Evolutionary conservation across 1,140 invertebrate genomes (phyloP).

Genomic region (Pseudachorutes palmiensis): DNA sequence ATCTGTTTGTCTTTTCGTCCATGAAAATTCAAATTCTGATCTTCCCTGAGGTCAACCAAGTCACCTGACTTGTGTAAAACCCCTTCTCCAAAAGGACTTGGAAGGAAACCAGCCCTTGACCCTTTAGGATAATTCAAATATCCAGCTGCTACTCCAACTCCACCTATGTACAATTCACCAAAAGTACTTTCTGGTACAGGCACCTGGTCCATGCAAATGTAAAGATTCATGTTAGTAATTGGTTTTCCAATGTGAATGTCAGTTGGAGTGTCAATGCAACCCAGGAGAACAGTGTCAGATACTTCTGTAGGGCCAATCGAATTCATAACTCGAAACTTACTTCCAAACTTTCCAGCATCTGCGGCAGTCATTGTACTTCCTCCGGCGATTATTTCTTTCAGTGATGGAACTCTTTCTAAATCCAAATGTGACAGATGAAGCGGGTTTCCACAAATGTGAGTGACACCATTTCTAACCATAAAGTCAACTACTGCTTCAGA

Average conservation of each 20-base stretch:
- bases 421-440: neutral
- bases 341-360: neutral
- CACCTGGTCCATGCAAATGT: neutral
- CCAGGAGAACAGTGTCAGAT: neutral
- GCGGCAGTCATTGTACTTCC: neutral
- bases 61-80: neutral
- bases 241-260: neutral
- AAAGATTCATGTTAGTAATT: neutral
- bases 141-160: neutral
- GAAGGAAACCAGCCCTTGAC: neutral
- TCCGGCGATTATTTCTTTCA: neutral
- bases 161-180: constrained; percentile 2
- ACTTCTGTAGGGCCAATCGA: neutral
- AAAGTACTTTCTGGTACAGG: neutral
- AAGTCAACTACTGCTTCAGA: neutral
- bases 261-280: neutral
- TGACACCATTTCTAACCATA: neutral
- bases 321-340: neutral
- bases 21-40: neutral
- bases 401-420: neutral
- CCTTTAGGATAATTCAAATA: neutral
- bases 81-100: neutral
- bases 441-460: neutral
- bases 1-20: constrained; percentile 10
- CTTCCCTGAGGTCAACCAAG: neutral